These are phyloP conservation scores for Pocillopora verrucosa DNA, from an alignment of 64 coral and sea anemone genomes.

Conservation along the genomic window DNA sequence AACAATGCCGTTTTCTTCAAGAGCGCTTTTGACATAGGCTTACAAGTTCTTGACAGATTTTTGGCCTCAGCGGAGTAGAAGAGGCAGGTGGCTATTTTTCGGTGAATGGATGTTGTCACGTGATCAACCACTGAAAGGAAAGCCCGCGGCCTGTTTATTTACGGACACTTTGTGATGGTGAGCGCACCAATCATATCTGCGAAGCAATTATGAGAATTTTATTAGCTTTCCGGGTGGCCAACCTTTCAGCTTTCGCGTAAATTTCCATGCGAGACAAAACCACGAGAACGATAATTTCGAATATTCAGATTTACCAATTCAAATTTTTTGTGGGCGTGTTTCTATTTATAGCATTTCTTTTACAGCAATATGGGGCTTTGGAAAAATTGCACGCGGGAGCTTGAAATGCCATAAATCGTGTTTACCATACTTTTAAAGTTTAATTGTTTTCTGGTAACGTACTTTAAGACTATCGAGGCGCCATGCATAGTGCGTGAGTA, in stretches of 20 bases:
- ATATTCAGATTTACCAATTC: background rate
- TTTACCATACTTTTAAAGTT: slow-evolving; percentile 13
- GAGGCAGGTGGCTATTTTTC: slow-evolving; percentile 16
- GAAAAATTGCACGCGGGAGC: background rate
- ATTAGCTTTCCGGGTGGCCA: slow-evolving; percentile 29
- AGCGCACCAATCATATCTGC: slow-evolving; percentile 6
- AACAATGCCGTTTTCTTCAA: slow-evolving; percentile 9
- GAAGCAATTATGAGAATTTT: slow-evolving; percentile 44
- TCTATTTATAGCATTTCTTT: too few relatives aligned
- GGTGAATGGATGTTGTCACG: slow-evolving; percentile 44
- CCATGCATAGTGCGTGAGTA: background rate
- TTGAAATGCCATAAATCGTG: slow-evolving; percentile 4
- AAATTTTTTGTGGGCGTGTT: too few relatives aligned
- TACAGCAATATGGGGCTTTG: too few relatives aligned
- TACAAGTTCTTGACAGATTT: slow-evolving; percentile 40
- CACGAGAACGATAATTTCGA: background rate
- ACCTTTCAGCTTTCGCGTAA: background rate
- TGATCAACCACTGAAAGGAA: slow-evolving; percentile 34
- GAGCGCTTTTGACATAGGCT: background rate
- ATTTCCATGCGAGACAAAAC: background rate
- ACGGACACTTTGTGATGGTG: slow-evolving; percentile 1
- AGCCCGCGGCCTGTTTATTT: slow-evolving; percentile 40
- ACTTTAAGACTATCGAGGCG: slow-evolving; percentile 7
- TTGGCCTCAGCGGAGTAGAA: slow-evolving; percentile 9
- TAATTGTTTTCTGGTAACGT: slow-evolving; percentile 30